Conservation (phyloP, 2,888 invertebrate species). For the Xiphydria camelus region DNA sequence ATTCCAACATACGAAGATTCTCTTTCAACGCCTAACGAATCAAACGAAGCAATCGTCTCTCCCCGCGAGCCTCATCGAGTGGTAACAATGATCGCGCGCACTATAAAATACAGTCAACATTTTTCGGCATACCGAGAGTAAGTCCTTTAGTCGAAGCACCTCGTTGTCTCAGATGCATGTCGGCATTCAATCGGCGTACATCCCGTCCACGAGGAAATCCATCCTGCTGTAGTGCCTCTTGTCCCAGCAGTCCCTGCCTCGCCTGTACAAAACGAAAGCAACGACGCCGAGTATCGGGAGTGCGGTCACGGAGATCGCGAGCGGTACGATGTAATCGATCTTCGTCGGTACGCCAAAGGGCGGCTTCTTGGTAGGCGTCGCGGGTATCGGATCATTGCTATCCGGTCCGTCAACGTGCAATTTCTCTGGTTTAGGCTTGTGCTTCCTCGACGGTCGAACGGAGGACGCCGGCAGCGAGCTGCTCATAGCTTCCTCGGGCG, state of each 20-base stretch:
- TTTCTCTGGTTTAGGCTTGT: conserved; percentile 61
- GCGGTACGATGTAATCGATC: conserved; percentile 71
- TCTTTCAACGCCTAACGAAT: too few relatives aligned
- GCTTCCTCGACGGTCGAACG: conserved; percentile 51
- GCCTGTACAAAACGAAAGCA: conserved; percentile 68
- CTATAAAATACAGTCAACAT: not conserved
- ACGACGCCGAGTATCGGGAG: conserved; percentile 74
- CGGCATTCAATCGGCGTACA: conserved; percentile 76
- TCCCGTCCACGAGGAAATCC: conserved; percentile 87
- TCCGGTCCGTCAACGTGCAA: conserved; percentile 58
- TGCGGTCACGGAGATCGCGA: conserved; percentile 73
- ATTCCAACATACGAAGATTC: too few relatives aligned
- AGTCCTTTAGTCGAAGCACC: too few relatives aligned
- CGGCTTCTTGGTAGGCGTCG: conserved; percentile 37
- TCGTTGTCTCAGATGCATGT: too few relatives aligned
- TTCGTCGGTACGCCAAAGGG: conserved; percentile 43
- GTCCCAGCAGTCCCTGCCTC: conserved; percentile 82
- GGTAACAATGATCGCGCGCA: too few relatives aligned
- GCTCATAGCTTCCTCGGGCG: too few relatives aligned
- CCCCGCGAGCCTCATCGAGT: too few relatives aligned
- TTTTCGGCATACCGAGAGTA: too few relatives aligned
- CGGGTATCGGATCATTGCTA: conserved; percentile 36
- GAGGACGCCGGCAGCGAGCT: too few relatives aligned
- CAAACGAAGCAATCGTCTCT: too few relatives aligned
- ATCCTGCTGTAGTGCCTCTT: conserved; percentile 84